A percentile compares a stretch with the other conserved stretches of the same genome.
Conservation (phyloP, 2,888 invertebrate species). For the Schizaphis graminum region DNA sequence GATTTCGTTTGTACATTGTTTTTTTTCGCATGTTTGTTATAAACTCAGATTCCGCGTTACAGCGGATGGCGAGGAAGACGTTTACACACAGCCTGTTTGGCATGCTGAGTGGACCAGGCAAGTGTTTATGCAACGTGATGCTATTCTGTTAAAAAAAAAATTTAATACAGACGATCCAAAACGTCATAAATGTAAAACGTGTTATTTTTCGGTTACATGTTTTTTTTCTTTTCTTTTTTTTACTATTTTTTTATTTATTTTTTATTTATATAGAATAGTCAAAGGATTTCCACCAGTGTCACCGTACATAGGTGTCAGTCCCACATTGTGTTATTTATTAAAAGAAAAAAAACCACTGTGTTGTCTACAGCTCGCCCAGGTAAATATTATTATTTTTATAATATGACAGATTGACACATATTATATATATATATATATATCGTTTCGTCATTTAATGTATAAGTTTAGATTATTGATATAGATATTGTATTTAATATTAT, state of each 20-base stretch:
- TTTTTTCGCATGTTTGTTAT: constrained; percentile 64
- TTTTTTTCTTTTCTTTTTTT: constrained; percentile 26
- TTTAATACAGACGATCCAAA: neutral
- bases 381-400: constrained; percentile 69
- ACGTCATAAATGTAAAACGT: constrained; percentile 8
- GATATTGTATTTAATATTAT: neutral
- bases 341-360: constrained; percentile 96
- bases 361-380: constrained; percentile 94
- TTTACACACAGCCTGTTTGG: constrained; percentile 74
- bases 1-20: constrained; percentile 54
- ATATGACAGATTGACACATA: constrained; percentile 12
- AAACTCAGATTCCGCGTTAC: constrained; percentile 69
- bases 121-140: constrained; percentile 70
- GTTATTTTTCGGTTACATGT: constrained; percentile 14
- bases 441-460: neutral
- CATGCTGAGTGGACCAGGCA: constrained; percentile 78
- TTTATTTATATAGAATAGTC: constrained; percentile 81
- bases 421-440: neutral
- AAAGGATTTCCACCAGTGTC: constrained; percentile 97
- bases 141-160: constrained; percentile 3
- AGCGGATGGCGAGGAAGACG: constrained; percentile 68
- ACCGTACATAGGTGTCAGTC: constrained; percentile 97
- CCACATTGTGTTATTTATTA: constrained; percentile 95
- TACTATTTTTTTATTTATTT: constrained; percentile 40
- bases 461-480: neutral